Evolutionary conservation across 53 echinoderm and acorn worm species (phyloP).

Genomic region (Hippasteria phrygiana): DNA sequence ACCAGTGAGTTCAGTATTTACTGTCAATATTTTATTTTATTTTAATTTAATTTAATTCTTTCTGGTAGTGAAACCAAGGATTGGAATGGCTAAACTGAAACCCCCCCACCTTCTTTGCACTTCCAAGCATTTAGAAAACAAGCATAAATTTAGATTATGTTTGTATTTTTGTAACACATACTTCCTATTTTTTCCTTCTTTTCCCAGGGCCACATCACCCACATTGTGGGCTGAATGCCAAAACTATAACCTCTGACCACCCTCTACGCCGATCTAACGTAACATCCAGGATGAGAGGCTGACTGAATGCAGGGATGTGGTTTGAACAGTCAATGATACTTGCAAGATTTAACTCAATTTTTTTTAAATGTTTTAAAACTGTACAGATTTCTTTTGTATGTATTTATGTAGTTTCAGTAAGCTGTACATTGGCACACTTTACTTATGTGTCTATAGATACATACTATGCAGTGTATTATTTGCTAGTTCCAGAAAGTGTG

Average conservation of each 20-base stretch:
- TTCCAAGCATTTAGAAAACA: not conserved
- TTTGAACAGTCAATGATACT: not conserved
- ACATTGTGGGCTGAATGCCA: conserved; percentile 24
- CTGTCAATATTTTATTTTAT: not conserved
- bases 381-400: not conserved
- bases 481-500: too few relatives aligned
- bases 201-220: conserved; percentile 41
- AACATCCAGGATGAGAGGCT: not conserved
- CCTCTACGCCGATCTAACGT: too few relatives aligned
- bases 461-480: not conserved
- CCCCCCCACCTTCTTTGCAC: too few relatives aligned
- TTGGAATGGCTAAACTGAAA: too few relatives aligned
- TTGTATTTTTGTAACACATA: not conserved
- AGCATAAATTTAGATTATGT: too few relatives aligned
- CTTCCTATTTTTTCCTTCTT: not conserved
- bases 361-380: not conserved
- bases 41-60: too few relatives aligned
- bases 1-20: conserved; percentile 10
- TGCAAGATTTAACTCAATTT: not conserved
- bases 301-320: not conserved
- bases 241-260: not conserved
- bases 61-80: too few relatives aligned
- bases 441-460: not conserved
- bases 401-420: not conserved
- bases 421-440: not conserved